A percentile compares a stretch with the other conserved stretches of the same genome.
Evolutionary conservation across 2,113 vertebrate species (phyloP).

Genomic region (Passer montanus): DNA sequence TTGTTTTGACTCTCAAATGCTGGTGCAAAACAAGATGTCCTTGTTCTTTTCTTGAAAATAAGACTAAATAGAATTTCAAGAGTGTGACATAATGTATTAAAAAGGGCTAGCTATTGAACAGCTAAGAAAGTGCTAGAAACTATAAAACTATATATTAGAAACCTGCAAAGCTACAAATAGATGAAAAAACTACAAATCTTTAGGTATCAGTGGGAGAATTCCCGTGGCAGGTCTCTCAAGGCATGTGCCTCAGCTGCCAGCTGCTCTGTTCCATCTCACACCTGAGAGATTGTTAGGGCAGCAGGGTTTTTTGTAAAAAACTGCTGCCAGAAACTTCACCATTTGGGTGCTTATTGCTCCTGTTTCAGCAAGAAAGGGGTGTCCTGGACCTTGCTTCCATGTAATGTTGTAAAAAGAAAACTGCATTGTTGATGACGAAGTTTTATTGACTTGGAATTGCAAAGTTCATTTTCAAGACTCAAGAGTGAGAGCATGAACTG

Average conservation of each 20-base stretch:
- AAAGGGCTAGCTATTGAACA: not conserved
- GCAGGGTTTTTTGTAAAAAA: not conserved
- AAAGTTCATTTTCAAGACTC: not conserved
- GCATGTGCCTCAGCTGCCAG: not conserved
- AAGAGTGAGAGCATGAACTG: not conserved
- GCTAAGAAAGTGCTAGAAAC: not conserved
- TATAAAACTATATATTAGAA: not conserved
- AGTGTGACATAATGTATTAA: not conserved
- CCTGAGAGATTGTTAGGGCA: not conserved
- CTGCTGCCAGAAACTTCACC: not conserved
- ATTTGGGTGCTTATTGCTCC: not conserved
- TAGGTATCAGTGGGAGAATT: not conserved
- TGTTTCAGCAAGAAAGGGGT: not conserved
- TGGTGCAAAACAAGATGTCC: not conserved
- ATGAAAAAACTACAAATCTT: not conserved
- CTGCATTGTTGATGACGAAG: accelerated
- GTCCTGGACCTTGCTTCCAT: not conserved
- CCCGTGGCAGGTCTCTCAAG: not conserved
- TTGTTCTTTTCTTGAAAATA: not conserved
- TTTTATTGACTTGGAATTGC: not conserved
- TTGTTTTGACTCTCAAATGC: not conserved
- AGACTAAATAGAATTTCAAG: not conserved
- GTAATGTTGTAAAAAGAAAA: not conserved
- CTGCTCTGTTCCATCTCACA: not conserved
- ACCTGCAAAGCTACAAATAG: not conserved